These are phyloP conservation scores for Otolemur garnettii DNA, from an alignment of 2,113 vertebrate genomes.

Conservation along the genomic window DNA sequence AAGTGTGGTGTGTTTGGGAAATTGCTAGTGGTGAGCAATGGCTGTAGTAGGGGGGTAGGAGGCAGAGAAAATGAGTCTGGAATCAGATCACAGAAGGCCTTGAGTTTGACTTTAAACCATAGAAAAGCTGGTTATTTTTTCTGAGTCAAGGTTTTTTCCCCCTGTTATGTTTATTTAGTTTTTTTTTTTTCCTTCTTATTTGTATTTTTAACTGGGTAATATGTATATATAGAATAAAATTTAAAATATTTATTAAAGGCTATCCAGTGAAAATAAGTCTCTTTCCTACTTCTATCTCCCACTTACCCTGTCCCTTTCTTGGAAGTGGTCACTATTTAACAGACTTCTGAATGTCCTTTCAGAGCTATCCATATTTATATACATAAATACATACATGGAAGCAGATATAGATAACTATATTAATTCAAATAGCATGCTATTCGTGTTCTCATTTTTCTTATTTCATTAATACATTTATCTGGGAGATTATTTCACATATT, in stretches of 20 bases:
- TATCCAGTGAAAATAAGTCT: conserved; percentile 23
- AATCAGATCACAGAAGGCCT: conserved; percentile 16
- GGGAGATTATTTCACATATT: conserved; percentile 41
- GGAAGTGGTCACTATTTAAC: conserved; percentile 8
- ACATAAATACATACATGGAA: background rate
- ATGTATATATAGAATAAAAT: background rate
- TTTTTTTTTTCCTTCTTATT: background rate
- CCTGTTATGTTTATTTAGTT: background rate
- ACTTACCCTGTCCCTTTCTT: background rate
- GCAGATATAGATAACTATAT: conserved; percentile 22
- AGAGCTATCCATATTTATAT: conserved; percentile 21
- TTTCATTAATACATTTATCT: conserved; percentile 53
- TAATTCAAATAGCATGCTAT: conserved; percentile 26
- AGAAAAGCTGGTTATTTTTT: background rate
- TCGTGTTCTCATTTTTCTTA: conserved; percentile 3
- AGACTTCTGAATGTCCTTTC: conserved; percentile 35
- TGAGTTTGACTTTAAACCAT: conserved; percentile 25
- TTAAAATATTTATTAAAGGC: background rate
- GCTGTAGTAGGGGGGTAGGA: background rate
- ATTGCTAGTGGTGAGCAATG: background rate
- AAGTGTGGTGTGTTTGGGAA: background rate
- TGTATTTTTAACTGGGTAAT: background rate
- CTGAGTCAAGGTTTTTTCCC: background rate
- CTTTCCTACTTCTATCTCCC: background rate
- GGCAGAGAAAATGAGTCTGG: background rate